Conservation (phyloP, 30 jellyfish, hydroid and myxozoan species). For the Euphysa ruthae region DNA sequence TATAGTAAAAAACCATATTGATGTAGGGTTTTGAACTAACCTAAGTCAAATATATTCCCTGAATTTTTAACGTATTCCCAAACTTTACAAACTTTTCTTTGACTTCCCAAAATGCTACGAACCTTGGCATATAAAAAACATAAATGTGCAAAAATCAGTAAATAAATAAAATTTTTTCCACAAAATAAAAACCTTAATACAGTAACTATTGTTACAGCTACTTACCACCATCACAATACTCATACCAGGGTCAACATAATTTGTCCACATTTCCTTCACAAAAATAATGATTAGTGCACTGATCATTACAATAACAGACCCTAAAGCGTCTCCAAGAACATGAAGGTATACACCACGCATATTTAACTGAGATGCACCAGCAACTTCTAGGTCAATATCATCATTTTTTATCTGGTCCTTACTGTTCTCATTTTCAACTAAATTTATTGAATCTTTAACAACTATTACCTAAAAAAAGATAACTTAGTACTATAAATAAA, state of each 20-base stretch:
- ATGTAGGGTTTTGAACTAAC: too few relatives aligned
- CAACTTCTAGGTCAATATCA: not conserved
- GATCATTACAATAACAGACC: conserved; percentile 89
- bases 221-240: conserved; percentile 74
- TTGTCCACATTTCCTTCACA: conserved; percentile 81
- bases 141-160: too few relatives aligned
- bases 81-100: not conserved
- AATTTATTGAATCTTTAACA: too few relatives aligned
- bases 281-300: conserved; percentile 79
- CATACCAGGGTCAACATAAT: conserved; percentile 93
- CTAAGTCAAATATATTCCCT: not conserved
- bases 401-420: too few relatives aligned
- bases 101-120: not conserved
- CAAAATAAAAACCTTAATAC: not conserved
- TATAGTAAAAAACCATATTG: too few relatives aligned
- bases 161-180: not conserved
- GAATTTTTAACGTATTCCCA: not conserved
- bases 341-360: conserved; percentile 90
- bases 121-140: too few relatives aligned
- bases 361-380: conserved; percentile 75
- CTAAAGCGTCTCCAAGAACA: conserved; percentile 93
- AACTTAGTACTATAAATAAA: too few relatives aligned
- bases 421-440: too few relatives aligned
- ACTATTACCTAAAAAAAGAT: too few relatives aligned
- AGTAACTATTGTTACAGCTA: not conserved